Percentiles rank a stretch among this genome's conserved stretches.
Conservation (phyloP, 2,888 invertebrate species). For the Cetonia aurata region DNA sequence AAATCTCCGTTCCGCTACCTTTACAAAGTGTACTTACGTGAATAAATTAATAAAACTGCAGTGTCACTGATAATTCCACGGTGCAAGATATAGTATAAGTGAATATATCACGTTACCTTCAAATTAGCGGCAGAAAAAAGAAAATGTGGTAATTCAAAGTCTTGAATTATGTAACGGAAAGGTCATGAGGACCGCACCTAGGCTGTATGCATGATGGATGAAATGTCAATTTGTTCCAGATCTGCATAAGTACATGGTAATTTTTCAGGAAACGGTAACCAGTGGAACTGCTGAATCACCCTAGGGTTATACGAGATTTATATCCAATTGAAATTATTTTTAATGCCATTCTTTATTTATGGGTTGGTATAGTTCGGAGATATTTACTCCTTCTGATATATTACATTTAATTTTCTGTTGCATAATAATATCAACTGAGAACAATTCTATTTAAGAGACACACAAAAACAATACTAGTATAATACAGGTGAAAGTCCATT, state of each 20-base stretch:
- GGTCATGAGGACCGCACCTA: conserved; percentile 42
- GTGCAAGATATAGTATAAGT: conserved; percentile 8
- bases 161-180: conserved; percentile 36
- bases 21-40: conserved; percentile 1
- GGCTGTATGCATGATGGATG: conserved; percentile 42
- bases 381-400: too few relatives aligned
- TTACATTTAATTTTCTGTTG: background rate
- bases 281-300: conserved; percentile 24
- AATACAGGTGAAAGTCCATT: too few relatives aligned
- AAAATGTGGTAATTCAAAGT: conserved; percentile 24
- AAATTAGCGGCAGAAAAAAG: conserved; percentile 24
- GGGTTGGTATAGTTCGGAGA: background rate
- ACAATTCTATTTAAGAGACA: too few relatives aligned
- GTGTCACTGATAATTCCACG: conserved; percentile 8
- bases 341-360: background rate
- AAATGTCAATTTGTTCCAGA: conserved; percentile 44
- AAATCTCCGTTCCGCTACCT: background rate
- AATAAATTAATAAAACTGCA: conserved; percentile 18
- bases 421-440: too few relatives aligned
- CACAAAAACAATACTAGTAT: too few relatives aligned
- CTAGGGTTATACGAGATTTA: conserved; percentile 7
- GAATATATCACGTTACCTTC: conserved; percentile 34
- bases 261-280: conserved; percentile 29
- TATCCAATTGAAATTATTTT: background rate
- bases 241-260: conserved; percentile 34